Conservation (phyloP, 2,113 vertebrate genomes). For the Aegypius monachus region DNA sequence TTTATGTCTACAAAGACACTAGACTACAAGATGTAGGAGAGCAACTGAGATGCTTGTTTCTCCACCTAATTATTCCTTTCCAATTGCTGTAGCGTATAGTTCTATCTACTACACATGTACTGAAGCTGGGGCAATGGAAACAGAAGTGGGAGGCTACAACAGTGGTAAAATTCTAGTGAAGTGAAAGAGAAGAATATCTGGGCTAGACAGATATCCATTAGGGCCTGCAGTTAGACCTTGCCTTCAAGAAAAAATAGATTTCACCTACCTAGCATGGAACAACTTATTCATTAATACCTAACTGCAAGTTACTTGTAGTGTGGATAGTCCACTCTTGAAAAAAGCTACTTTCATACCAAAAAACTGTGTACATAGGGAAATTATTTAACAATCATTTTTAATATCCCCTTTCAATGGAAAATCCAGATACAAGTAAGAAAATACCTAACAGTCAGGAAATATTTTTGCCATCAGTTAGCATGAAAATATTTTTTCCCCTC, state of each 20-base stretch:
- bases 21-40: not conserved
- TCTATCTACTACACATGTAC: not conserved
- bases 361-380: not conserved
- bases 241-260: not conserved
- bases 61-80: not conserved
- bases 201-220: not conserved
- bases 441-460: not conserved
- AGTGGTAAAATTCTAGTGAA: not conserved
- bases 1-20: not conserved
- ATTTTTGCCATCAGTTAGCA: not conserved
- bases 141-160: not conserved
- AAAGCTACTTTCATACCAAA: not conserved
- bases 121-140: not conserved
- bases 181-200: not conserved
- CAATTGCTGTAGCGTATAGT: not conserved
- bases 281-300: not conserved
- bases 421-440: not conserved
- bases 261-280: not conserved
- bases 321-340: not conserved
- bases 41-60: not conserved
- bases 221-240: not conserved
- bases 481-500: not conserved
- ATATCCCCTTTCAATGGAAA: not conserved
- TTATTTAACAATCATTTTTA: not conserved
- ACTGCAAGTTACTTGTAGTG: not conserved